These are phyloP conservation scores for Telenomus remus DNA, from an alignment of 1,140 invertebrate genomes.

Conservation along the genomic window DNA sequence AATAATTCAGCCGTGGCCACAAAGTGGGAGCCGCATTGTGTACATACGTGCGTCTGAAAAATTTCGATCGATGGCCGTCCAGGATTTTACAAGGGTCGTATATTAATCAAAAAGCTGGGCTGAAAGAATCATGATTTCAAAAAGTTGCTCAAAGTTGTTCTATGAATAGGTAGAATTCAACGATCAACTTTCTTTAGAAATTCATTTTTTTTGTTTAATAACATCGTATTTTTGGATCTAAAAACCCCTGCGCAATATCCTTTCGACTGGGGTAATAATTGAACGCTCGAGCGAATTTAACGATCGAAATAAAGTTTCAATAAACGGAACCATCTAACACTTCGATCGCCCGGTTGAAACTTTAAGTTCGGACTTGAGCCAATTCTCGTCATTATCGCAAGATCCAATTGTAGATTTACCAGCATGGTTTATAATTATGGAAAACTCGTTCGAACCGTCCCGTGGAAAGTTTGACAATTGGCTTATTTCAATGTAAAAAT, in stretches of 20 bases:
- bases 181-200: slow-evolving; percentile 3
- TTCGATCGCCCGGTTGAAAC: slow-evolving; percentile 49
- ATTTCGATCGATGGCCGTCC: slow-evolving; percentile 22
- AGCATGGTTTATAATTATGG: slow-evolving; percentile 6
- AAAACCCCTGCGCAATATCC: slow-evolving; percentile 10
- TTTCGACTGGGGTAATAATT: slow-evolving; percentile 49
- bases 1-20: slow-evolving; percentile 26
- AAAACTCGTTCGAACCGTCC: too few species aligned
- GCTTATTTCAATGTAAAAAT: too few species aligned
- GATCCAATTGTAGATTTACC: slow-evolving; percentile 66
- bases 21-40: slow-evolving; percentile 3
- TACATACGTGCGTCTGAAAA: neutral
- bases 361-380: slow-evolving; percentile 64
- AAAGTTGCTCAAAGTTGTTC: slow-evolving; percentile 40
- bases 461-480: too few species aligned
- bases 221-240: too few species aligned
- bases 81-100: slow-evolving; percentile 21
- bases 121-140: slow-evolving; percentile 35
- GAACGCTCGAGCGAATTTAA: slow-evolving; percentile 60
- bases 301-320: slow-evolving; percentile 64
- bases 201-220: too few species aligned
- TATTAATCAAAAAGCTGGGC: slow-evolving; percentile 35
- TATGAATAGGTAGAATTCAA: too few species aligned
- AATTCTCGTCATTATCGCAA: slow-evolving; percentile 66
- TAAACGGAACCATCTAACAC: slow-evolving; percentile 63